Percentiles rank a stretch among this genome's conserved stretches.
phyloP scores from a whole-genome alignment of 2,797 vertebrate genomes.

The Argyrosomus regius region DNA sequence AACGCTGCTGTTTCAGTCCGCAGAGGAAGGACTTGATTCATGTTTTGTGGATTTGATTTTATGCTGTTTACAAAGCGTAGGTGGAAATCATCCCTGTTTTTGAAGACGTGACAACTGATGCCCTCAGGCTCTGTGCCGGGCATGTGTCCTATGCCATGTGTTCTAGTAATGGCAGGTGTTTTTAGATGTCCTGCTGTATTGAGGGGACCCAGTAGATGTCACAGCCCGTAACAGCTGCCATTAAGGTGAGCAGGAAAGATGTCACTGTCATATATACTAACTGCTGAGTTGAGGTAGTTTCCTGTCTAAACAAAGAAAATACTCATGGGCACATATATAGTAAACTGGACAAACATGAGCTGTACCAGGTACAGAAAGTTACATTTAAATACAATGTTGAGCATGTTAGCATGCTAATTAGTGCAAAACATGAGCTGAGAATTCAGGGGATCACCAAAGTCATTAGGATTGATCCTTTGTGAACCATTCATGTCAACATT shows the following conservation, averaged over 20 bases:
- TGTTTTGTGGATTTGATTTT: slow-evolving; percentile 58
- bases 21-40: slow-evolving; percentile 45
- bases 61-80: slow-evolving; percentile 47
- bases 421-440: background rate
- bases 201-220: slow-evolving; percentile 15
- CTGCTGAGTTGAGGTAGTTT: slow-evolving; percentile 8
- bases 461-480: background rate
- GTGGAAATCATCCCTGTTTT: slow-evolving; percentile 51
- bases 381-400: background rate
- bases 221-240: slow-evolving; percentile 18
- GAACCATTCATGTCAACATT: background rate
- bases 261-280: background rate
- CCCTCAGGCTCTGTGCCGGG: slow-evolving; percentile 53
- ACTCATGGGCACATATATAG: background rate
- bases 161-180: slow-evolving; percentile 57
- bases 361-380: background rate
- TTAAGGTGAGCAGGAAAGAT: background rate
- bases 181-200: slow-evolving; percentile 51
- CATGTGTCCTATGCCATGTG: slow-evolving; percentile 42
- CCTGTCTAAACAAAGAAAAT: slow-evolving; percentile 2
- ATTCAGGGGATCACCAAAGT: background rate
- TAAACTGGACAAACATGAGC: background rate
- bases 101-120: slow-evolving; percentile 46
- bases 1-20: slow-evolving; percentile 46
- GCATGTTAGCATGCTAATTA: background rate